phyloP scores from a whole-genome alignment of 2,797 vertebrate genomes.

The Anas flavirostris region DNA sequence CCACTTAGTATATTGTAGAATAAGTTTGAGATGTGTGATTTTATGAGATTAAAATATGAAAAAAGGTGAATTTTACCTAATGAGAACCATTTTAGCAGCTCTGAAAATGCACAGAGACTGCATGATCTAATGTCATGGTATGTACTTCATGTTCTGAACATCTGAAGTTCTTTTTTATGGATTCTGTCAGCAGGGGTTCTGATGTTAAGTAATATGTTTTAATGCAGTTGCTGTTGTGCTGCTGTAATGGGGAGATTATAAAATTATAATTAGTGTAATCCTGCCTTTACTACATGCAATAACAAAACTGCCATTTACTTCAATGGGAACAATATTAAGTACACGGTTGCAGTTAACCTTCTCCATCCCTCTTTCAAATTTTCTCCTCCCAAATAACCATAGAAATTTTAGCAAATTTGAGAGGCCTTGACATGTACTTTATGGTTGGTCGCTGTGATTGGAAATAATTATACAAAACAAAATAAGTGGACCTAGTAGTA shows the following conservation, averaged over 20 bases:
- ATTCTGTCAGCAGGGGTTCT: background rate
- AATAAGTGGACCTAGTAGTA: rapidly evolving
- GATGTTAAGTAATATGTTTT: constrained; percentile 35
- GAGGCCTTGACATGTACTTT: background rate
- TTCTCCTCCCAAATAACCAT: background rate
- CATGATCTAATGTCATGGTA: background rate
- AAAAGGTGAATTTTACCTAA: background rate
- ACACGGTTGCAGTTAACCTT: constrained; percentile 26
- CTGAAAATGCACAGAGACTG: background rate
- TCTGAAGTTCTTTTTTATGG: constrained; percentile 9
- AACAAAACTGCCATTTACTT: constrained; percentile 34
- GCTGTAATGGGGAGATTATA: constrained; percentile 47
- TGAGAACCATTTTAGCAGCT: background rate
- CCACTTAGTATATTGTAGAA: background rate
- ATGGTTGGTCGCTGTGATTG: background rate
- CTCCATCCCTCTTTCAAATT: constrained; percentile 1
- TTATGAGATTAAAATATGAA: background rate
- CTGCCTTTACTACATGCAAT: constrained; percentile 30
- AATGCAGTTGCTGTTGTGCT: constrained; percentile 28
- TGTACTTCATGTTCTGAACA: background rate
- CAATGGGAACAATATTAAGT: background rate
- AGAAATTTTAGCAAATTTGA: background rate
- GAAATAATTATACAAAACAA: background rate
- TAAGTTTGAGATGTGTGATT: background rate
- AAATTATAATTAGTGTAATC: constrained; percentile 52